These are phyloP conservation scores for Rhabdornis inornatus DNA, from an alignment of 2,113 vertebrate species.

Conservation along the genomic window DNA sequence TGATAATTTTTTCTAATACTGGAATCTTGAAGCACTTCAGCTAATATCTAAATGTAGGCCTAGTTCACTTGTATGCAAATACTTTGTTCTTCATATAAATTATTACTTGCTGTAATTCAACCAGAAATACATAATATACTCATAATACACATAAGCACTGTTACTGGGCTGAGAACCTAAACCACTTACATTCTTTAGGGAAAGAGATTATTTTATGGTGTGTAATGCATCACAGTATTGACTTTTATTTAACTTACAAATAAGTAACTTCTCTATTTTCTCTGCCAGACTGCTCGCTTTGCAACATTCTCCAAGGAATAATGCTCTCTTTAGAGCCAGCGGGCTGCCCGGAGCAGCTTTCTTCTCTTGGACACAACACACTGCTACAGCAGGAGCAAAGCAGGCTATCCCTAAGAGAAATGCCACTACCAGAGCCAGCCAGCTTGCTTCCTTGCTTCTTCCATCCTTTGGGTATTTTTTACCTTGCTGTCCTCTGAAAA, in stretches of 20 bases:
- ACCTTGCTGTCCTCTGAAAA: neutral
- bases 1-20: neutral
- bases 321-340: neutral
- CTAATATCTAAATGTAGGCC: neutral
- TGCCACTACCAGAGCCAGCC: neutral
- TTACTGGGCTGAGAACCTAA: neutral
- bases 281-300: neutral
- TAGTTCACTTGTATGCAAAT: neutral
- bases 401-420: neutral
- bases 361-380: neutral
- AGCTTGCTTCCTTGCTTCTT: neutral
- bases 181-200: neutral
- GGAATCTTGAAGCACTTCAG: neutral
- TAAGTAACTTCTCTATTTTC: neutral
- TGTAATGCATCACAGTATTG: neutral
- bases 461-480: neutral
- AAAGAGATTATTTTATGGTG: neutral
- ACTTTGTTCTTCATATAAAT: neutral
- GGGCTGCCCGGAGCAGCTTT: neutral
- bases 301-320: neutral
- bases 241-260: constrained; percentile 31
- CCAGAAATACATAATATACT: neutral
- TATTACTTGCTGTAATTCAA: neutral
- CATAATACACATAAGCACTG: neutral
- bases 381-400: neutral